Conservation (phyloP, 2,797 vertebrate genomes). For the Tapirus indicus region DNA sequence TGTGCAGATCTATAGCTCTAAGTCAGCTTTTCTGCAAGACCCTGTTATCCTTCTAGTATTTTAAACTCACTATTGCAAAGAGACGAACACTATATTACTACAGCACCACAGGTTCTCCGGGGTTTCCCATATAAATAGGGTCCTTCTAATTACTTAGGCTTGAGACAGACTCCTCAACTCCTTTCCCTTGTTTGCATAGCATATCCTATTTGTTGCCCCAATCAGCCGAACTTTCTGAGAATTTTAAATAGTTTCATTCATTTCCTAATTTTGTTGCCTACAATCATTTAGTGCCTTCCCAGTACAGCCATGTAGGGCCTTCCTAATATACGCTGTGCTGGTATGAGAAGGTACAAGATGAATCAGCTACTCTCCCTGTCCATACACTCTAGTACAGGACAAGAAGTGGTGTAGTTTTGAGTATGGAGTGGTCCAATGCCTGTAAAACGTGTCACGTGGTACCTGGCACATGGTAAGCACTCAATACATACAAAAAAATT, state of each 20-base stretch:
- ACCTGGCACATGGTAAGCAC: neutral
- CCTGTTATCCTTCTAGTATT: neutral
- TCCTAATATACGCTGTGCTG: neutral
- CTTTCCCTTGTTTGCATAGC: neutral
- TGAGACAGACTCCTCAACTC: neutral
- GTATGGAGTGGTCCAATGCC: neutral
- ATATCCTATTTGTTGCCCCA: neutral
- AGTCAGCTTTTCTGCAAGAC: neutral
- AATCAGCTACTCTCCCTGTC: neutral
- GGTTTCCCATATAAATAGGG: neutral
- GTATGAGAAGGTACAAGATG: neutral
- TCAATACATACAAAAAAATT: neutral
- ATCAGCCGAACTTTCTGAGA: neutral
- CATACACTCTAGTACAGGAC: neutral
- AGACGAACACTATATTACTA: neutral
- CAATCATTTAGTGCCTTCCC: neutral
- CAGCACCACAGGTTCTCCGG: neutral
- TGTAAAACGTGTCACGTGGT: neutral
- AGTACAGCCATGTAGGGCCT: neutral
- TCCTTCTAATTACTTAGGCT: neutral
- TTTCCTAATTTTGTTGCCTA: neutral
- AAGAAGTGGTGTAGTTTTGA: neutral
- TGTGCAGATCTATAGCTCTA: neutral
- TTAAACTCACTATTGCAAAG: neutral
- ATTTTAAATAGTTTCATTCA: neutral